Evolutionary conservation across 2,888 invertebrate genomes (phyloP).

Genomic region (Iphiclides podalirius): DNA sequence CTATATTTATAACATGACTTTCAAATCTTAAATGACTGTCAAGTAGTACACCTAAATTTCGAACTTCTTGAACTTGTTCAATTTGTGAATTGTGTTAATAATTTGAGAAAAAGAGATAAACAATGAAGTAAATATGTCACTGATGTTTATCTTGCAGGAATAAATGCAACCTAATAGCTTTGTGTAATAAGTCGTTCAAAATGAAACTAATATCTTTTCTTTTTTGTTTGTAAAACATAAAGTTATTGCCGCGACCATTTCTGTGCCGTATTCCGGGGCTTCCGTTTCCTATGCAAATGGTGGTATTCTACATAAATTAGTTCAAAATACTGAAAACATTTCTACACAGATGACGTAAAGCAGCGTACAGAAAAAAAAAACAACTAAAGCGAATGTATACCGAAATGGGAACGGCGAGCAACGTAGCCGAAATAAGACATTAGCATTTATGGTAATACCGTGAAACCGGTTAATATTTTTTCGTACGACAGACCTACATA

Average conservation of each 20-base stretch:
- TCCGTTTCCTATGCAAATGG: slow-evolving; percentile 24
- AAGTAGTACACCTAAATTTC: too few relatives aligned
- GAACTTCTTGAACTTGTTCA: too few relatives aligned
- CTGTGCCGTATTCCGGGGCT: slow-evolving; percentile 10
- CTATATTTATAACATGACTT: too few relatives aligned
- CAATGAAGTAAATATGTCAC: too few relatives aligned
- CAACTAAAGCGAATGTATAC: slow-evolving; percentile 28
- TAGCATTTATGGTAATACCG: slow-evolving; percentile 60
- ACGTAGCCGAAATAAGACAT: slow-evolving; percentile 41
- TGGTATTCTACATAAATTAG: slow-evolving; percentile 25
- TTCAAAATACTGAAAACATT: slow-evolving; percentile 25
- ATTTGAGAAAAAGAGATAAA: too few relatives aligned
- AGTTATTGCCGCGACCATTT: slow-evolving; percentile 4
- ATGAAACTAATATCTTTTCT: background rate
- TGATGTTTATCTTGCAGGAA: too few relatives aligned
- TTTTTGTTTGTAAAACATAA: background rate
- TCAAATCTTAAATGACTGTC: too few relatives aligned
- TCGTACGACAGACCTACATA: slow-evolving; percentile 25
- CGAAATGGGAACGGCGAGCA: slow-evolving; percentile 43
- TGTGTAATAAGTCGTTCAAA: too few relatives aligned
- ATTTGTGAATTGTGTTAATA: too few relatives aligned
- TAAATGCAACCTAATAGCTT: too few relatives aligned
- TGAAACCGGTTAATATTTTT: slow-evolving; percentile 41
- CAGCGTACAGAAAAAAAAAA: slow-evolving; percentile 8
- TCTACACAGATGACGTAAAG: slow-evolving; percentile 20